Base-by-base conservation (phyloP, 2,113 vertebrate genomes). In the Parus major region DNA sequence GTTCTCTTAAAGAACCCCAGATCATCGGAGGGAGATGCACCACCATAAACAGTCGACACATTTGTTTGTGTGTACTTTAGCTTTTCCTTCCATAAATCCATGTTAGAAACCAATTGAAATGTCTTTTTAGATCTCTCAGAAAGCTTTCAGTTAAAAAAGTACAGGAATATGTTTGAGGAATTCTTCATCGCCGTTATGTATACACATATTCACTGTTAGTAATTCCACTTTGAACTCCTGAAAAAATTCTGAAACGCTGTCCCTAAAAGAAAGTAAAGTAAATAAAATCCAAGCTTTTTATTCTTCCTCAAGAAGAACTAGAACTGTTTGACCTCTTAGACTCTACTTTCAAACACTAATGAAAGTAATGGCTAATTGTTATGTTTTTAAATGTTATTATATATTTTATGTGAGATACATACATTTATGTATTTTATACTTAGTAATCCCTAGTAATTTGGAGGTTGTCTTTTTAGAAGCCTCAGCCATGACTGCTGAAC, bases 401-500 rank as follows among this genome's bases (percentile, higher is more conserved):
- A 11, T 57, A 23, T 75, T 82, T 76, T 16, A 71, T 49, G 31
- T 52, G 21, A 56, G 6, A 31, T 33, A 41, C 7, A 46, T 13
- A 20, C 9, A 24, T 14, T 16, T 27, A 3, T 33, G 1, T 57
- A 10, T 52, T 41, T 31, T 31, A 17, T 41, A 18, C 16, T 11
- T 68, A 27, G 21, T 72, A 41, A 16, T 53, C 6, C 24, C 31
- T 53, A 57, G 33, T 57, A 60, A 72, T 53, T 39, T 88, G n/a
- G 18, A 7, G 15, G 2, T 64, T 92, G 17, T 55, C 18, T 41
- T 95, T 96, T 56, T 71, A 97, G 93, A 52, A 68, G 53, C 41
- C 88, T 90, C 63, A 55, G 28, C 52, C 29, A 39, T 83, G 42
- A 15, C 31, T 86, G 69, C 72, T 56, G 79, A 90, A 24, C 18